Conservation (phyloP, 1,140 invertebrate genomes). For the Temnothorax curvispinosus region DNA sequence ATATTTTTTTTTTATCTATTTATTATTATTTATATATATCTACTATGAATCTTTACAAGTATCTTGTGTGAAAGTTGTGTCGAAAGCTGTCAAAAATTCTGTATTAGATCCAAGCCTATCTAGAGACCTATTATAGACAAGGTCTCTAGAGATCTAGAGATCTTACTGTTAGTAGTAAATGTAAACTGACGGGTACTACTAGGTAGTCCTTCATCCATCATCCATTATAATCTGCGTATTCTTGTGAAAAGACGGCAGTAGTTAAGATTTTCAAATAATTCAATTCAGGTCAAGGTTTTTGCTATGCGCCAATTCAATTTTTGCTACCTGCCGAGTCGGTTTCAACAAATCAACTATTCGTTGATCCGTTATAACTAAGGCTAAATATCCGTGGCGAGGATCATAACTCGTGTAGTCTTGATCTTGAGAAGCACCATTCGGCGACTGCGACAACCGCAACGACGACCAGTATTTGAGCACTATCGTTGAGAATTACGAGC, state of each 20-base stretch:
- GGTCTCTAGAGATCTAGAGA: too few relatives aligned
- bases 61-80: neutral
- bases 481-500: slow-evolving; percentile 78
- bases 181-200: neutral
- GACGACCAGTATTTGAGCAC: neutral
- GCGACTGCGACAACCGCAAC: slow-evolving; percentile 41
- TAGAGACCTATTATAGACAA: too few relatives aligned
- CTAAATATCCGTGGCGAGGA: slow-evolving; percentile 63
- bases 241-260: neutral
- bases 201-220: neutral
- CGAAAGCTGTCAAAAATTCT: neutral
- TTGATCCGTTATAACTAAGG: slow-evolving; percentile 6
- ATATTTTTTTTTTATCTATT: neutral
- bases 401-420: slow-evolving; percentile 74
- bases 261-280: neutral
- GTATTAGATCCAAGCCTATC: neutral
- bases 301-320: neutral
- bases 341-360: slow-evolving; percentile 1
- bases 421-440: slow-evolving; percentile 57
- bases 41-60: neutral
- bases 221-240: neutral
- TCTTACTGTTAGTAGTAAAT: neutral
- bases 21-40: neutral
- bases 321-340: neutral
- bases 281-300: slow-evolving; percentile 14